Evolutionary conservation across 2,797 vertebrate species (phyloP).

Genomic region (Argentina silus): DNA sequence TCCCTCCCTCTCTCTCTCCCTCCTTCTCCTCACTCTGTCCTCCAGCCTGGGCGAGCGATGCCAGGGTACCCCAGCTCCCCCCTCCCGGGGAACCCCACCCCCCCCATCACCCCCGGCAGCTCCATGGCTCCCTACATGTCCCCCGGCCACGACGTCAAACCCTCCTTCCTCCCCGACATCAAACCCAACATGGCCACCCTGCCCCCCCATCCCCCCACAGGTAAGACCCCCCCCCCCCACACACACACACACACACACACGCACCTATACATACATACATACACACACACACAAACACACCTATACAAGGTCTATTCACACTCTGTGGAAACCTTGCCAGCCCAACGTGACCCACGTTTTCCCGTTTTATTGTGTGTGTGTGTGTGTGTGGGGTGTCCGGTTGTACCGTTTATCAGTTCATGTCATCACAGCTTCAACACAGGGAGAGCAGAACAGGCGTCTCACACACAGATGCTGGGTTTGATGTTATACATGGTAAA

Average conservation of each 20-base stretch:
- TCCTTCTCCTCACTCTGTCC: slow-evolving; percentile 6
- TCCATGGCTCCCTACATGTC: slow-evolving; percentile 83
- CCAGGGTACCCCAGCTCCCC: slow-evolving; percentile 91
- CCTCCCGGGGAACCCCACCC: slow-evolving; percentile 87
- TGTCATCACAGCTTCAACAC: no score
- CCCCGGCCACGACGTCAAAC: slow-evolving; percentile 86
- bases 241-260: not conserved
- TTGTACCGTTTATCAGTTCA: no score
- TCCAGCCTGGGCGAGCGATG: slow-evolving; percentile 84
- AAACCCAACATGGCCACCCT: slow-evolving; percentile 83
- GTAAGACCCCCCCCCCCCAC: slow-evolving; percentile 54
- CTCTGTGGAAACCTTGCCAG: no score
- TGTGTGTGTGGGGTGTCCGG: no score
- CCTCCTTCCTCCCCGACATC: slow-evolving; percentile 78
- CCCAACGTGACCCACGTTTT: no score
- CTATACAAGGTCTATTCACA: not conserved
- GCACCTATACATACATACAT: not conserved
- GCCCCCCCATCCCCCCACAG: slow-evolving; percentile 76
- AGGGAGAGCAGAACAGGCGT: no score
- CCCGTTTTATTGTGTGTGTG: no score
- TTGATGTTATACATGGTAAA: not conserved
- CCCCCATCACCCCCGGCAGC: slow-evolving; percentile 87
- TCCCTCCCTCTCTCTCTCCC: not conserved
- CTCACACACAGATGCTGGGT: not conserved
- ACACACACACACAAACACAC: slow-evolving; percentile 4